Evolutionary conservation across 2,113 vertebrate genomes (phyloP).

Genomic region (Elachura formosa): DNA sequence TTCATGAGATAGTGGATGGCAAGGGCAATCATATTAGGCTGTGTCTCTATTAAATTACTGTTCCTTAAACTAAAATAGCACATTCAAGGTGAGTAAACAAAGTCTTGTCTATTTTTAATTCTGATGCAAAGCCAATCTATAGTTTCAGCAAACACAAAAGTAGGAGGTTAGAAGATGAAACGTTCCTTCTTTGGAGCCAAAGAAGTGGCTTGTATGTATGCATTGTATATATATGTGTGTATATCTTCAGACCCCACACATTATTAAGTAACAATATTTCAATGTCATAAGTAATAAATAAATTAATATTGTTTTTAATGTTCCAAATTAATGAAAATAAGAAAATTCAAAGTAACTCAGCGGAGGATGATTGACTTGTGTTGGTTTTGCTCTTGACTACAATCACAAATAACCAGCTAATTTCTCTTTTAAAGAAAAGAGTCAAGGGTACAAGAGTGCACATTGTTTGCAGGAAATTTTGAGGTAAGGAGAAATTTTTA

Average conservation of each 20-base stretch:
- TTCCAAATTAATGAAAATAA: background rate
- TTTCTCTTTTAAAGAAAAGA: background rate
- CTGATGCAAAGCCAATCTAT: background rate
- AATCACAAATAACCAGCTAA: background rate
- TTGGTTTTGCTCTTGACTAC: background rate
- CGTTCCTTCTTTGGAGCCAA: background rate
- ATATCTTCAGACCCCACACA: background rate
- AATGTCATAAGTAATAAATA: background rate
- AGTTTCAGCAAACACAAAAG: background rate
- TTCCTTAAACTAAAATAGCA: background rate
- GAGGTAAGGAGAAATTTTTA: background rate
- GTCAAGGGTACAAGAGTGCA: background rate
- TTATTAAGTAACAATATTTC: background rate
- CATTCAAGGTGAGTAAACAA: conserved; percentile 31
- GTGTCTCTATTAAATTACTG: background rate
- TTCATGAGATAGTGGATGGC: background rate
- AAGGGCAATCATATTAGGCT: background rate
- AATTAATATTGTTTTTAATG: background rate
- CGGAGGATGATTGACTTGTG: background rate
- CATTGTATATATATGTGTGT: no score
- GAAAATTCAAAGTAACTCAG: background rate
- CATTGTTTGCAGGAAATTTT: background rate
- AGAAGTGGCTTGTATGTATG: background rate
- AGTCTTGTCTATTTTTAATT: conserved; percentile 31
- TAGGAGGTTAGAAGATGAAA: background rate